Conservation (phyloP, 2,888 invertebrate genomes). For the Eilema caniola region DNA sequence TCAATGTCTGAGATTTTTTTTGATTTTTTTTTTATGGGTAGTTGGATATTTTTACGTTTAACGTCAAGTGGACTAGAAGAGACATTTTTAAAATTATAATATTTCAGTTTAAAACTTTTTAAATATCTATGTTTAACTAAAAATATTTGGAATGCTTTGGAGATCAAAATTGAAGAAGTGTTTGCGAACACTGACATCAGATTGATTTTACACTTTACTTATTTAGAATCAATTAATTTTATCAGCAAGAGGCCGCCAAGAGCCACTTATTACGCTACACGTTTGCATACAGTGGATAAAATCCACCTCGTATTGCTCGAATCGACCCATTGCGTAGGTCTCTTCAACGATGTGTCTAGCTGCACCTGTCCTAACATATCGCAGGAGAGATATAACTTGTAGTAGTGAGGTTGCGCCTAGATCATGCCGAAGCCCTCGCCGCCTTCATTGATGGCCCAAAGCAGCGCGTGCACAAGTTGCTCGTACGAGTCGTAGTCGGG, state of each 20-base stretch:
- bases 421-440: constrained; percentile 94
- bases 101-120: neutral
- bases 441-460: constrained; percentile 97
- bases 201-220: neutral
- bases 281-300: neutral
- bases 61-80: neutral
- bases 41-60: neutral
- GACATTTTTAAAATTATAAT: neutral
- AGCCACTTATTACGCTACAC: neutral
- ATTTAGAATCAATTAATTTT: neutral
- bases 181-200: neutral
- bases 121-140: neutral
- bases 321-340: neutral
- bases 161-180: neutral
- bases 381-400: neutral
- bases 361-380: neutral
- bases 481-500: constrained; percentile 98
- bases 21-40: neutral
- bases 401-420: constrained; percentile 33
- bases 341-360: neutral
- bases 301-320: neutral
- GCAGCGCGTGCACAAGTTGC: constrained; percentile 95
- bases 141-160: neutral
- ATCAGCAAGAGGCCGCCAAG: neutral
- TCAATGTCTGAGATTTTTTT: neutral